These are phyloP conservation scores for Drosophila varians DNA, from an alignment of 1,140 invertebrate genomes.

Conservation along the genomic window DNA sequence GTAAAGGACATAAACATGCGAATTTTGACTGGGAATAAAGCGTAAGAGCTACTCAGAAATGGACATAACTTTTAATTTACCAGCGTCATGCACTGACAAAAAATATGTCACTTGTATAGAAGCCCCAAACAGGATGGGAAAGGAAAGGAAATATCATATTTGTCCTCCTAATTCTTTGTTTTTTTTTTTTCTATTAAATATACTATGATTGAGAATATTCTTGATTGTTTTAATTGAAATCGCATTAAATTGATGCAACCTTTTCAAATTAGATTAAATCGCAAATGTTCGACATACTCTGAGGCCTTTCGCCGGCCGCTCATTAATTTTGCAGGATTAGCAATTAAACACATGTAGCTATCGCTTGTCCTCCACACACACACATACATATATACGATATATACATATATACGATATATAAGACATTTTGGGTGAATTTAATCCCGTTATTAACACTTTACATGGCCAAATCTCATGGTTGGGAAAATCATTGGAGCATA, in stretches of 20 bases:
- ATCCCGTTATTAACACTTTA: constrained; percentile 51
- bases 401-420: background rate
- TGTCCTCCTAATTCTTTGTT: no score
- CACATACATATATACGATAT: background rate
- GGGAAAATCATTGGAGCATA: constrained; percentile 32
- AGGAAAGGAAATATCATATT: no score
- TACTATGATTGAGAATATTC: background rate
- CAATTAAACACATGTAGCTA: constrained; percentile 41
- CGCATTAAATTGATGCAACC: constrained; percentile 25
- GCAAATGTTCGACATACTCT: constrained; percentile 17
- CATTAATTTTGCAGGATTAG: constrained; percentile 56
- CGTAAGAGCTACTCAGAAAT: constrained; percentile 15
- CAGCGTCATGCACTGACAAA: constrained; percentile 14
- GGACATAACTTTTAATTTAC: constrained; percentile 39
- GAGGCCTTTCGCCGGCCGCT: constrained; percentile 26
- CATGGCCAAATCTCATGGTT: constrained; percentile 22
- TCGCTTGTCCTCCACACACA: background rate
- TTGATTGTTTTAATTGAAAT: constrained; percentile 20
- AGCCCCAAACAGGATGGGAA: no score
- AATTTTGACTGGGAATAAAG: constrained; percentile 38
- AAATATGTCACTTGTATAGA: no score
- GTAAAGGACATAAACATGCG: constrained; percentile 38
- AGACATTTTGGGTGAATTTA: constrained; percentile 11
- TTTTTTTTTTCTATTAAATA: no score
- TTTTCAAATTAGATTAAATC: constrained; percentile 30